Evolutionary conservation across 2,888 invertebrate genomes (phyloP).

Genomic region (Lasioglossum marginatum): DNA sequence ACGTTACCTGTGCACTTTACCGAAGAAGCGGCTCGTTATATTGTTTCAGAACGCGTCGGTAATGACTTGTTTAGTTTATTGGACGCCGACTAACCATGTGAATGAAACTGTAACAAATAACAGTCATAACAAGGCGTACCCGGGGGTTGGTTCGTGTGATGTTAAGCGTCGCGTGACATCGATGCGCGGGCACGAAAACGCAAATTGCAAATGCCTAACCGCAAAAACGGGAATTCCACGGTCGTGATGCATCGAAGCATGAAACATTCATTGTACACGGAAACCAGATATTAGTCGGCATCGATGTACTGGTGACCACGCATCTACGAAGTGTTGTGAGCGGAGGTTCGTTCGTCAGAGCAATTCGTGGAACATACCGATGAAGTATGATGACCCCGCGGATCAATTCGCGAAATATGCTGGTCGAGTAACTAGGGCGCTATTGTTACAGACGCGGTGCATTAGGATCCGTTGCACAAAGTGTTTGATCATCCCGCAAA

Average conservation of each 20-base stretch:
- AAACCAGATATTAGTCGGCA: slow-evolving; percentile 18
- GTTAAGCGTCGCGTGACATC: slow-evolving; percentile 14
- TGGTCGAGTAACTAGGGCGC: slow-evolving; percentile 17
- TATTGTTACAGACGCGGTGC: slow-evolving; percentile 20
- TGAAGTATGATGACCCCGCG: slow-evolving; percentile 10
- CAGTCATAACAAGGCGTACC: background rate
- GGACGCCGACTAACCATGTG: background rate
- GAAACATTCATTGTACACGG: slow-evolving; percentile 20
- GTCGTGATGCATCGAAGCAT: background rate
- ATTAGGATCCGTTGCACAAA: slow-evolving; percentile 5
- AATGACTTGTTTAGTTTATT: slow-evolving; percentile 5
- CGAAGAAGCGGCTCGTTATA: background rate
- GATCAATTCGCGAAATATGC: slow-evolving; percentile 22
- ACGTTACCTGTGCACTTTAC: background rate
- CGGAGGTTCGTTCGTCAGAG: background rate
- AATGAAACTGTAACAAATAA: slow-evolving; percentile 8
- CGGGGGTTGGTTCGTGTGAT: background rate
- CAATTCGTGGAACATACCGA: slow-evolving; percentile 32
- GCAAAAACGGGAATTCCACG: slow-evolving; percentile 49
- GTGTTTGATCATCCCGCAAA: too few species aligned
- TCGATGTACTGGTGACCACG: background rate
- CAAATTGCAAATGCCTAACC: slow-evolving; percentile 33
- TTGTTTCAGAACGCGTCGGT: background rate
- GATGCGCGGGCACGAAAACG: slow-evolving; percentile 43
- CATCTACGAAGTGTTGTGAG: slow-evolving; percentile 1